Evolutionary conservation across 2,113 vertebrate species (phyloP), one percentile per base, ranked within the genome.

Genomic region (Nyctibius bracteatus): DNA sequence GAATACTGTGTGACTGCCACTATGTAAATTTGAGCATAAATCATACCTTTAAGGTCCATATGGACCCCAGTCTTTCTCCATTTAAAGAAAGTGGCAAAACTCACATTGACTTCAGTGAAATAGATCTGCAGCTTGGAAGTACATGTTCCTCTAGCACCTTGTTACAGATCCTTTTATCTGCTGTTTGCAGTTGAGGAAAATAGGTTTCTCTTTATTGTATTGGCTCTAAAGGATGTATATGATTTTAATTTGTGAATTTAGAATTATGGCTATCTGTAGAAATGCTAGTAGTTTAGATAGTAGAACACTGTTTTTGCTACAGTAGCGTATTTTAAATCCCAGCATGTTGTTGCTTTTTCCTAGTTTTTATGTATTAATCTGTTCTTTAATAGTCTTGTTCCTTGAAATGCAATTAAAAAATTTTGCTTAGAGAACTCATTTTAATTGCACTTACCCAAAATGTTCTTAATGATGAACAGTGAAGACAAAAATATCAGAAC

Each of bases 401-500:
- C 37, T 88, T 95, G 52, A 59, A 75, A 84, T 41, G 68, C 84
- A 96, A 87, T 94, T 86, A 63, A 81, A 88, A 44, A 54, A 82
- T 17, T 57, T 75, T 88, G 31, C 68, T 94, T 67, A 5, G 80
- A 93, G 66, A 94, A 67, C 68, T 88, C 9, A 27, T 86, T 93
- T 93, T 89, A 95, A 91, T 92, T 94, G 55, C 65, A 63, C 44
- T 91, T 89, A n/a, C 30, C 54, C 47, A 78, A 78, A 92, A 59
- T 63, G 81, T 79, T 92, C 62, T 78, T 91, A 74, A 78, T 94
- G 68, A 81, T 74, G 79, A 93, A 71, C 21, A 71, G 39, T 28
- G 61, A 94, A 65, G 89, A 95, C 46, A 52, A 95, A 96, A 90
- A 81, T 87, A 96, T 14, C 57, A 79, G 20, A 95, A 75, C 61